Conservation (phyloP, 1,140 invertebrate genomes). For the Procambarus virginalis region DNA sequence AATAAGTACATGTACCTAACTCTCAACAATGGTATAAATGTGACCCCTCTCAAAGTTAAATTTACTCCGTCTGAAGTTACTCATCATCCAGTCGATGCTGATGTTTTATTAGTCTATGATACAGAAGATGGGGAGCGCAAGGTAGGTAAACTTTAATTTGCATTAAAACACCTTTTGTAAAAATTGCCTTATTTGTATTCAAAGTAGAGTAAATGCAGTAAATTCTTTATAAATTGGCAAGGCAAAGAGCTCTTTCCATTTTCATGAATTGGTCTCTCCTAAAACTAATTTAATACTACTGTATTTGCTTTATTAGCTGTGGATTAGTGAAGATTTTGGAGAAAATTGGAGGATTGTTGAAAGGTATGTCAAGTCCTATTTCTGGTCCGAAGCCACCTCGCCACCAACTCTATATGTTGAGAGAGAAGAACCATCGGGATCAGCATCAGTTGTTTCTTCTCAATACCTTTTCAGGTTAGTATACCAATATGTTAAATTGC, state of each 20-base stretch:
- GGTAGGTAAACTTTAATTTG: constrained; percentile 74
- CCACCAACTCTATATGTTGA: constrained; percentile 81
- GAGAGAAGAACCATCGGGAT: constrained; percentile 79
- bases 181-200: too few relatives aligned
- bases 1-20: constrained; percentile 87
- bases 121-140: constrained; percentile 81
- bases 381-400: constrained; percentile 78
- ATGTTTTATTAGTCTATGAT: constrained; percentile 81
- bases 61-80: constrained; percentile 86
- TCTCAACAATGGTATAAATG: constrained; percentile 81
- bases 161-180: not conserved
- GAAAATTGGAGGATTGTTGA: constrained; percentile 81
- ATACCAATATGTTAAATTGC: not conserved
- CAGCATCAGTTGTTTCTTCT: constrained; percentile 79
- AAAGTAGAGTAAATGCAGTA: too few relatives aligned
- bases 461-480: constrained; percentile 73
- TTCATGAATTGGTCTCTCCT: too few relatives aligned
- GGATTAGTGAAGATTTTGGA: constrained; percentile 85
- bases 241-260: too few relatives aligned
- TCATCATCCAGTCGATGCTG: constrained; percentile 82
- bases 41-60: constrained; percentile 78
- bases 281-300: too few relatives aligned
- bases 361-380: constrained; percentile 84
- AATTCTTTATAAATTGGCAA: too few relatives aligned
- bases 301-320: constrained; percentile 78